Evolutionary conservation across 2,113 vertebrate species (phyloP).

Genomic region (Bubo bubo): DNA sequence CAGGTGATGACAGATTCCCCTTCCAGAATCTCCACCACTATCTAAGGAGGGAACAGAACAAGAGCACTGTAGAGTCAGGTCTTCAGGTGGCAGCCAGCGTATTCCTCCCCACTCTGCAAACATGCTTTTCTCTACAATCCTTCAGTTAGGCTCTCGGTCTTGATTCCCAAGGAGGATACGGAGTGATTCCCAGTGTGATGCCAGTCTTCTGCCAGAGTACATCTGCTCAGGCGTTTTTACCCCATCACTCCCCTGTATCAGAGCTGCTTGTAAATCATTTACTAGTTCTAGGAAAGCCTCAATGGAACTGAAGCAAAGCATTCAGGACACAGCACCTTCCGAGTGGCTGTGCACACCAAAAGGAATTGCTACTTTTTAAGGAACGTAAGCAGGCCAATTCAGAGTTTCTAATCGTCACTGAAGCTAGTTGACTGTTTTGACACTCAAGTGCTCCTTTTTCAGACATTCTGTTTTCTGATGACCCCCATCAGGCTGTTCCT

Average conservation of each 20-base stretch:
- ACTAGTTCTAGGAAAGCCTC: neutral
- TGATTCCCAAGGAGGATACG: neutral
- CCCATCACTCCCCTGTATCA: neutral
- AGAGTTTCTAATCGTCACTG: neutral
- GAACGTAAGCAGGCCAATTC: neutral
- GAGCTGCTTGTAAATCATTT: neutral
- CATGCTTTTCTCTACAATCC: neutral
- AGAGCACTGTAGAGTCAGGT: neutral
- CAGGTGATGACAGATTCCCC: slow-evolving; percentile 85
- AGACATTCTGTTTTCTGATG: neutral
- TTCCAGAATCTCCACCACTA: slow-evolving; percentile 80
- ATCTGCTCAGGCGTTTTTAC: neutral
- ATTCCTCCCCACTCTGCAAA: neutral
- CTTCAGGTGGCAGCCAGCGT: neutral
- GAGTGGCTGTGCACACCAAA: neutral
- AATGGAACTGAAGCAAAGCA: neutral
- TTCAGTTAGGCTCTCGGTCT: neutral
- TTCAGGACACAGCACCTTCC: neutral
- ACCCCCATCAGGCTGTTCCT: neutral
- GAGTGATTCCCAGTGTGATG: neutral
- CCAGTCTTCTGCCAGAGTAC: neutral
- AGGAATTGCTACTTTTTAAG: neutral
- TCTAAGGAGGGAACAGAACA: slow-evolving; percentile 54
- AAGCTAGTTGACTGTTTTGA: neutral
- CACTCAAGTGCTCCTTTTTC: neutral